Evolutionary conservation across 2,113 vertebrate species (phyloP).

Genomic region (Campylomormyrus tamandua): DNA sequence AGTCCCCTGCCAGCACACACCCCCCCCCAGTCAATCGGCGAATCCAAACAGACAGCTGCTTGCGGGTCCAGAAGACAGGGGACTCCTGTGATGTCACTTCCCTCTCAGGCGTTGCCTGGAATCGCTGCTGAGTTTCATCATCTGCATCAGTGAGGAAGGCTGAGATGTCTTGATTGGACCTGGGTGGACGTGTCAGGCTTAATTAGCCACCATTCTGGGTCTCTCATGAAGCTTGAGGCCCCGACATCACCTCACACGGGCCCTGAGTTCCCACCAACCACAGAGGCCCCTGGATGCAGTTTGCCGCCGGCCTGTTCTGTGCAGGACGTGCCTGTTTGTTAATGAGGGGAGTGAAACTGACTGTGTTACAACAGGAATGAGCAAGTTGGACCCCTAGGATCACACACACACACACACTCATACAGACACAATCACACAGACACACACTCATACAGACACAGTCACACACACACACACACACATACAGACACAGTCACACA

Average conservation of each 20-base stretch:
- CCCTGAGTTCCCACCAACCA: not conserved
- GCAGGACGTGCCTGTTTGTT: not conserved
- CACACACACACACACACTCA: not conserved
- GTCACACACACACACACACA: not conserved
- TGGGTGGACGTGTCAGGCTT: not conserved
- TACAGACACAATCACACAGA: not conserved
- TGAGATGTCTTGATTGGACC: constrained; percentile 19
- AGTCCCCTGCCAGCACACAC: not conserved
- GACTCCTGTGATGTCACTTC: not conserved
- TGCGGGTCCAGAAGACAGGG: not conserved
- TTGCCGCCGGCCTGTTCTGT: not conserved
- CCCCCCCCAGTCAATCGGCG: not conserved
- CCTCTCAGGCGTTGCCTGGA: not conserved
- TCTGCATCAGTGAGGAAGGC: not conserved
- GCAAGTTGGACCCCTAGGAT: not conserved
- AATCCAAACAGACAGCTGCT: not conserved
- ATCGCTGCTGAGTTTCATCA: constrained; percentile 9
- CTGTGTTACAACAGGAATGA: not conserved
- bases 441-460: not conserved
- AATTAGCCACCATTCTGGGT: constrained; percentile 24
- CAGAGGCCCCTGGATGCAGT: not conserved
- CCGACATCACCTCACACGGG: not conserved
- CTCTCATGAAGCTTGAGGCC: not conserved
- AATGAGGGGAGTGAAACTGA: not conserved
- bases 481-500: not conserved